A percentile compares a stretch with the other conserved stretches of the same genome.
These are phyloP conservation scores for Trissonchulus sp. DNA, from an alignment of 2,888 invertebrate genomes.

Conservation along the genomic window DNA sequence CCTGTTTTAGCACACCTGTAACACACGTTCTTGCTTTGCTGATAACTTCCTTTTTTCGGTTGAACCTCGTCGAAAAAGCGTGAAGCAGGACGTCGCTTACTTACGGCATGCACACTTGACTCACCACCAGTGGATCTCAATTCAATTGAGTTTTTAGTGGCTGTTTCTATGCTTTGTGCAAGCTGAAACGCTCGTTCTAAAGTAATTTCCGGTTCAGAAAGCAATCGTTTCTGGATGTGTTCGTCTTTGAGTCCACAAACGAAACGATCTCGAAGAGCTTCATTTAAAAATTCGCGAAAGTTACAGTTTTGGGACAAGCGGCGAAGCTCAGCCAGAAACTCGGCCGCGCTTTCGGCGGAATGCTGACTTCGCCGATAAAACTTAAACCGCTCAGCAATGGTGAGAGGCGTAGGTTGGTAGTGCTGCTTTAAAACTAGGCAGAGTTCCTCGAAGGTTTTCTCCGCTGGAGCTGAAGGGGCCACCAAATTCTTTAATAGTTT, in stretches of 20 bases:
- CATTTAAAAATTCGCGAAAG: neutral
- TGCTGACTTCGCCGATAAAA: neutral
- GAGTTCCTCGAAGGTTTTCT: slow-evolving; percentile 3
- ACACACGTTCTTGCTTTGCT: neutral
- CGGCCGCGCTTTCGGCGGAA: neutral
- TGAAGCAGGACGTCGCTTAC: no score
- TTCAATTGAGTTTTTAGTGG: neutral
- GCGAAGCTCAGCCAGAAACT: neutral
- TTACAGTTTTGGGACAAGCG: neutral
- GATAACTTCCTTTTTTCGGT: neutral
- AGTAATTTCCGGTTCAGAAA: neutral
- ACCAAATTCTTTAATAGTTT: slow-evolving; percentile 37
- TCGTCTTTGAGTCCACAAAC: neutral
- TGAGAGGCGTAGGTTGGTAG: neutral
- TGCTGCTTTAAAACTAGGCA: neutral
- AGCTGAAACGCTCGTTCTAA: slow-evolving; percentile 6
- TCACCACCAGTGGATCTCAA: neutral
- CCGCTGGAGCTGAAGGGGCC: neutral
- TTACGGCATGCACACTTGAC: no score
- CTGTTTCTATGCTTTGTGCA: neutral
- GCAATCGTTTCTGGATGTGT: neutral
- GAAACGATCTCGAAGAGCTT: neutral
- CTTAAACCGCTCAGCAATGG: neutral
- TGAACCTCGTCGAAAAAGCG: no score
- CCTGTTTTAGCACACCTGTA: neutral